Evolutionary conservation across 92 coral and sea anemone genomes (phyloP).

Genomic region (Actinostola sp.): DNA sequence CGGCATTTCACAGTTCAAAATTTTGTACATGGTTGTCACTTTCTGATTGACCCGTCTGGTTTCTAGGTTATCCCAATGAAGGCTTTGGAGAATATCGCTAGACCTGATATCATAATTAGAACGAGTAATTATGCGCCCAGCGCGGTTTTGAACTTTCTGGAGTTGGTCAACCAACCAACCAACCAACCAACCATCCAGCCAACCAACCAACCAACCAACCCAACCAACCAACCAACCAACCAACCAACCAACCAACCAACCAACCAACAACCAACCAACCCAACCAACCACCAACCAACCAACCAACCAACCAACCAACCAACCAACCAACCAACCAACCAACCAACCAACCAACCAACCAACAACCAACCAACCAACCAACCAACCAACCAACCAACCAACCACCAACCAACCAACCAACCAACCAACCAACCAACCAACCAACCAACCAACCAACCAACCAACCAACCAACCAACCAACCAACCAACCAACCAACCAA

Average conservation of each 20-base stretch:
- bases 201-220: slow-evolving; percentile 16
- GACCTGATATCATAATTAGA: too few relatives aligned
- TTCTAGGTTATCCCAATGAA: too few relatives aligned
- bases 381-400: neutral
- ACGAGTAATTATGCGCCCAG: too few relatives aligned
- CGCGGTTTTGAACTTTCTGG: too few relatives aligned
- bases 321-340: slow-evolving; percentile 16
- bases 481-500: slow-evolving; percentile 5
- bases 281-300: slow-evolving; percentile 1
- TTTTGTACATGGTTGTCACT: too few relatives aligned
- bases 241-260: slow-evolving; percentile 5
- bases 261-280: slow-evolving; percentile 15
- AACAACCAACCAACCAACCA: neutral
- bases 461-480: slow-evolving; percentile 13
- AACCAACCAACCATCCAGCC: slow-evolving; percentile 6
- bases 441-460: slow-evolving; percentile 3
- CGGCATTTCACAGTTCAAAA: too few relatives aligned
- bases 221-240: slow-evolving; percentile 13
- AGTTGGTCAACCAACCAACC: neutral
- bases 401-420: slow-evolving; percentile 7
- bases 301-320: slow-evolving; percentile 15
- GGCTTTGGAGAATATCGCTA: too few relatives aligned
- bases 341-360: neutral
- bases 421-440: slow-evolving; percentile 4
- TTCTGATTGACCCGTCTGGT: too few relatives aligned